A percentile compares a stretch with the other conserved stretches of the same genome.
Evolutionary conservation across 2,113 vertebrate species (phyloP).

Genomic region (Gavia stellata): DNA sequence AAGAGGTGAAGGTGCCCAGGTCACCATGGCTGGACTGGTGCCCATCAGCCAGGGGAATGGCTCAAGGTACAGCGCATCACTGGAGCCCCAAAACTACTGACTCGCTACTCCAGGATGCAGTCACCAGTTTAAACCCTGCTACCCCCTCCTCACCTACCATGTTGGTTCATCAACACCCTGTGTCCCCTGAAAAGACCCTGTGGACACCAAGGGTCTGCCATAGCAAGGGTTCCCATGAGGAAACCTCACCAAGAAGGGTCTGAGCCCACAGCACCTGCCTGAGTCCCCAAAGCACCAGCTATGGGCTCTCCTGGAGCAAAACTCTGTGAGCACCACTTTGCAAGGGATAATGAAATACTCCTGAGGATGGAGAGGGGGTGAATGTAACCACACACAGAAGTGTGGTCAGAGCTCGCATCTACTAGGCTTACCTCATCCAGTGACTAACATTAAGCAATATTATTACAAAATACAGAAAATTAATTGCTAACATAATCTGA

Average conservation of each 20-base stretch:
- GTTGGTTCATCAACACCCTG: background rate
- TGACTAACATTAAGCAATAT: background rate
- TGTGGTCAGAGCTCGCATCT: background rate
- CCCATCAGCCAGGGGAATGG: fast-evolving
- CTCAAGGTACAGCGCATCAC: background rate
- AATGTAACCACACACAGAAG: background rate
- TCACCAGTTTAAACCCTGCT: background rate
- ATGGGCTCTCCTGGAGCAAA: background rate
- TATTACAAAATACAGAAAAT: background rate
- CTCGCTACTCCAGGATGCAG: background rate
- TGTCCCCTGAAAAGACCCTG: background rate
- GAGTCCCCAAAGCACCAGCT: background rate
- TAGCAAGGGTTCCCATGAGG: fast-evolving
- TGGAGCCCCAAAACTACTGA: background rate
- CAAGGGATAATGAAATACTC: background rate
- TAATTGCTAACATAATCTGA: background rate
- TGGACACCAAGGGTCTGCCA: background rate
- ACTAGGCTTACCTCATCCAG: background rate
- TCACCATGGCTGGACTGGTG: background rate
- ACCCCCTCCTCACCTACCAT: background rate
- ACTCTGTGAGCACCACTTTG: background rate
- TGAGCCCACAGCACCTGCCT: background rate
- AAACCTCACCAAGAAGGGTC: background rate
- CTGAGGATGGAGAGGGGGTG: background rate
- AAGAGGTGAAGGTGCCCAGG: background rate